Base-by-base conservation (phyloP, 2,797 vertebrate species). In the Pseudochirops cupreus region DNA sequence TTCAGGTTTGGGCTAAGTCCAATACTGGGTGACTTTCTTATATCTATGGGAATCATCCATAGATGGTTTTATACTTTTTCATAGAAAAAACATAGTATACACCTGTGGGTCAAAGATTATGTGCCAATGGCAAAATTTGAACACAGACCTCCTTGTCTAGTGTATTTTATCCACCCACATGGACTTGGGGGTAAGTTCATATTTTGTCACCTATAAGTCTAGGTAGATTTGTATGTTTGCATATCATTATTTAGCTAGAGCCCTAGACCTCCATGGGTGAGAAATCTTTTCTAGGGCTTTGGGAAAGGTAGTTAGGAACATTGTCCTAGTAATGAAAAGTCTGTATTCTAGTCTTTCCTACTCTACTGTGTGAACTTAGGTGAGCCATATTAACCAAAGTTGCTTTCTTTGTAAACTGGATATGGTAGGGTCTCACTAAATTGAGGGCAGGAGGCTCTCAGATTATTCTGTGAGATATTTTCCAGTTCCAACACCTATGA, bases 21-120 rank as follows among this genome's bases (percentile, higher is more conserved):
- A 95, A n/a, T 93, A 91, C 94, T 89, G 92, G 16, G n/a, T 92
- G 39, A 91, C 4, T 95, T 24, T 50, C 91, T 53, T 39, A 82
- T 92, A 56, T 91, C 4, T 9, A 55, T 54, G n/a, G n/a, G n/a
- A 82, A 46, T 74, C 33, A 39, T 82, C 67, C 67, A 82, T 26
- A 26, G 74, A 26, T 46, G 39, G 26, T 11, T 87, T 87, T 74
- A 16, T 74, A 39, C 6, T 46, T 87, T 87, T 87, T 46, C 39
- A 87, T 39, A 26, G 39, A 46, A 87, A 10, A 87, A 26, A 46
- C 1, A 50, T 87, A 87, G 24, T 28, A 28, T 11, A 87, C 9
- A 50, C 0, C 21, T 28, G 10, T 87, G 39, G 9, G 24, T 50
- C 0, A 87, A 87, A 87, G 74, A 39, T 5, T 46, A 87, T 50